phyloP scores from a whole-genome alignment of 2,113 vertebrate species.

The Triplophysa dalaica region DNA sequence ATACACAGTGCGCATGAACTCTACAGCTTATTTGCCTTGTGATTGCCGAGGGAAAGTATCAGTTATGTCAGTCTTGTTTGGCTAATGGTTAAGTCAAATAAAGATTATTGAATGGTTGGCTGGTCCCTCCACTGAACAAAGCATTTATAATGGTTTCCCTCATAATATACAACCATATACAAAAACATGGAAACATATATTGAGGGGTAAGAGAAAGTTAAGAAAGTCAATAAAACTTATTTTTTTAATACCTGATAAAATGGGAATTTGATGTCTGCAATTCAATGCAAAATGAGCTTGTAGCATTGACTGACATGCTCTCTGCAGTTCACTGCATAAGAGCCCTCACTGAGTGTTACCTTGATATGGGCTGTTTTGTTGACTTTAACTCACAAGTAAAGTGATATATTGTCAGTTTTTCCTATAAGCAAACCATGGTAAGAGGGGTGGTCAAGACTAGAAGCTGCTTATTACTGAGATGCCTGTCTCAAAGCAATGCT shows the following conservation, averaged over 20 bases:
- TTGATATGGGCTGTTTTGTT: constrained; percentile 31
- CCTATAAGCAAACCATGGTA: constrained; percentile 26
- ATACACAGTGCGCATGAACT: constrained; percentile 69
- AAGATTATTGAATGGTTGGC: constrained; percentile 12
- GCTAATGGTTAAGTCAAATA: neutral
- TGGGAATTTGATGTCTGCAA: too few species aligned
- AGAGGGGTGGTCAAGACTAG: constrained; percentile 37
- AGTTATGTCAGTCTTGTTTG: neutral
- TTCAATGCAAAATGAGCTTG: too few species aligned
- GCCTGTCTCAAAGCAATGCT: constrained; percentile 11
- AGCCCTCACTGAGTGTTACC: constrained; percentile 23
- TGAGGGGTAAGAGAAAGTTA: constrained; percentile 28
- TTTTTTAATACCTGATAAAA: too few species aligned
- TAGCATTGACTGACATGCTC: too few species aligned
- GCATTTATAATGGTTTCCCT: constrained; percentile 20
- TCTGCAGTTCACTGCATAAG: constrained; percentile 2
- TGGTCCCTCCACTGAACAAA: constrained; percentile 31
- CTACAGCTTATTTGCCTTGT: constrained; percentile 64
- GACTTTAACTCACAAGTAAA: constrained; percentile 8
- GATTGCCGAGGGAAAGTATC: constrained; percentile 4
- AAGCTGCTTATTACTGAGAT: constrained; percentile 42
- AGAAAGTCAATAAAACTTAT: constrained; percentile 13
- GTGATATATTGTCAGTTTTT: constrained; percentile 13
- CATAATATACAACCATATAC: too few species aligned
- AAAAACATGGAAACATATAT: too few species aligned